phyloP scores from a whole-genome alignment of 2,113 vertebrate genomes.

The Pantherophis guttatus region DNA sequence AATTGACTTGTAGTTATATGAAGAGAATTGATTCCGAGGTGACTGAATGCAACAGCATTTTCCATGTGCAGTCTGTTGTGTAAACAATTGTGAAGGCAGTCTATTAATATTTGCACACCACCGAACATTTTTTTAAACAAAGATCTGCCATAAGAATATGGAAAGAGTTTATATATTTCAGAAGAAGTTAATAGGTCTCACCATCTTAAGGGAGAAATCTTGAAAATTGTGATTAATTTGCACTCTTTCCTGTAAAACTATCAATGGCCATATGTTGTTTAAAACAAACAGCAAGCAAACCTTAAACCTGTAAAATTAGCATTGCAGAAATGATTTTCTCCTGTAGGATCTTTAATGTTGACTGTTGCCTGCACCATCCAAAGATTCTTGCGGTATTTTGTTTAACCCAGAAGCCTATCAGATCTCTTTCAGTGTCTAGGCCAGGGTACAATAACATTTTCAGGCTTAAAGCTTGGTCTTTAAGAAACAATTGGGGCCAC shows the following conservation, averaged over 20 bases:
- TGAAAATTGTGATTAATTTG: background rate
- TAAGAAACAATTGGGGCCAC: background rate
- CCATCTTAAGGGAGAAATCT: background rate
- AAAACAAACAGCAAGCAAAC: background rate
- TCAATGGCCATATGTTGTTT: background rate
- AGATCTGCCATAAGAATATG: background rate
- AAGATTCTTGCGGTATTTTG: background rate
- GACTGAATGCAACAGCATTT: background rate
- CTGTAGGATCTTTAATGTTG: background rate
- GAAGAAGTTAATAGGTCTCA: background rate
- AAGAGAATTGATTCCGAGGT: slow-evolving; percentile 22
- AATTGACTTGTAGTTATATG: background rate
- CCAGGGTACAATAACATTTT: background rate
- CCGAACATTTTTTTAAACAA: background rate
- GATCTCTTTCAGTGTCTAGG: background rate
- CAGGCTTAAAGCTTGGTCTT: background rate
- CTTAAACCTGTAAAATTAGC: background rate
- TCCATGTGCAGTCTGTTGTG: background rate
- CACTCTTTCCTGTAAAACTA: background rate
- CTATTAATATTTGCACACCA: background rate
- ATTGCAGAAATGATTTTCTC: background rate
- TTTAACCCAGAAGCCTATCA: background rate
- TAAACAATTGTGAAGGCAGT: slow-evolving; percentile 19
- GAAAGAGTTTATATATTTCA: background rate
- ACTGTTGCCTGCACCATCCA: background rate